Evolutionary conservation across 1,140 invertebrate species (phyloP).

Genomic region (Heliconius melpomene): DNA sequence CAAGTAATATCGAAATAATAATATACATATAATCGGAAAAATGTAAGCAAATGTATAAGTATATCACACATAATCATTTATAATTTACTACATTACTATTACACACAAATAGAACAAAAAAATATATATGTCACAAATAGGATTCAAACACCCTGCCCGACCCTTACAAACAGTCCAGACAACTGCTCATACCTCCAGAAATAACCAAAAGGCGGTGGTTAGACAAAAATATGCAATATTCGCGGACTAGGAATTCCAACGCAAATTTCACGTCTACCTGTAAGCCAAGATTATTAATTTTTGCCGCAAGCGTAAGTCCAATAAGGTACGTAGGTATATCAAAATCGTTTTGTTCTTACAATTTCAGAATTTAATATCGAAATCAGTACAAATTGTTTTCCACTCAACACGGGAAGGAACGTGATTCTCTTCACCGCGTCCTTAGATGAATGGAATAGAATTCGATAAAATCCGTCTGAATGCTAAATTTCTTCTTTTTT

Average conservation of each 20-base stretch:
- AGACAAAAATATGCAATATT: conserved; percentile 36
- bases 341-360: conserved; percentile 26
- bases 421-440: neutral
- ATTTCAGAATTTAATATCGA: conserved; percentile 35
- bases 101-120: too few relatives aligned
- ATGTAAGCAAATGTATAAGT: too few relatives aligned
- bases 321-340: conserved; percentile 31
- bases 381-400: conserved; percentile 27
- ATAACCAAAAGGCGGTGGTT: conserved; percentile 9
- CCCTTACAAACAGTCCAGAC: neutral
- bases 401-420: neutral
- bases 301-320: conserved; percentile 36
- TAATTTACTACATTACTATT: too few relatives aligned
- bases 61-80: too few relatives aligned
- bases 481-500: neutral
- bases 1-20: too few relatives aligned
- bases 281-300: conserved; percentile 41
- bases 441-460: neutral
- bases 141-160: too few relatives aligned
- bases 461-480: neutral
- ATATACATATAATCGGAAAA: too few relatives aligned
- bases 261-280: conserved; percentile 24
- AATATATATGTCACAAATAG: too few relatives aligned
- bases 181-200: neutral
- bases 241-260: conserved; percentile 19